Conservation (phyloP, 2,888 invertebrate species). For the Ypsolopha sequella region DNA sequence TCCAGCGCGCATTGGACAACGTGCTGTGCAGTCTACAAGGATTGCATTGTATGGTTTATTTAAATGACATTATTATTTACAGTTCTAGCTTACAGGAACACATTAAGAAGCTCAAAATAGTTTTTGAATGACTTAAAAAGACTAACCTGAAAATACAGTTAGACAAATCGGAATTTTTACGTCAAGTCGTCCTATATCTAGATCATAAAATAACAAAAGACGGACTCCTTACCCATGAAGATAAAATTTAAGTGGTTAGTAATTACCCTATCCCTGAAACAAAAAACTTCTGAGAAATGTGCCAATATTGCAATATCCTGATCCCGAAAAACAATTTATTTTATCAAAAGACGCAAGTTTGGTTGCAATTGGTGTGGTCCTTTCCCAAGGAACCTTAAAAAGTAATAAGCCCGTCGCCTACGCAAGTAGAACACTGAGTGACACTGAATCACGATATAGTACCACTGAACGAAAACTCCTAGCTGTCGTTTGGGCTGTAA, state of each 20-base stretch:
- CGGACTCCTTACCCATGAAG: slow-evolving; percentile 9
- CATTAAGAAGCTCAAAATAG: slow-evolving; percentile 2
- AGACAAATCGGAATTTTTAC: slow-evolving; percentile 5
- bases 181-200: slow-evolving; percentile 10
- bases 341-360: no score
- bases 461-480: no score
- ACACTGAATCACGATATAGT: no score
- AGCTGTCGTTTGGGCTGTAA: no score
- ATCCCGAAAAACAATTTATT: slow-evolving; percentile 13
- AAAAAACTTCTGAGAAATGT: not conserved
- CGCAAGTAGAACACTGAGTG: no score
- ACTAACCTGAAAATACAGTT: slow-evolving; percentile 4
- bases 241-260: slow-evolving; percentile 6
- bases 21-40: slow-evolving; percentile 17
- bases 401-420: no score
- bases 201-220: slow-evolving; percentile 13
- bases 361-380: no score
- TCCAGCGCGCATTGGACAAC: slow-evolving; percentile 22
- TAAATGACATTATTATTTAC: slow-evolving; percentile 21
- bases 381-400: no score
- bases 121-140: slow-evolving; percentile 8
- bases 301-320: slow-evolving; percentile 12
- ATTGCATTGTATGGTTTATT: slow-evolving; percentile 16
- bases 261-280: slow-evolving; percentile 8
- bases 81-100: slow-evolving; percentile 9